Conservation (phyloP, 2,888 invertebrate genomes). For the Nemotelus nigrinus region DNA sequence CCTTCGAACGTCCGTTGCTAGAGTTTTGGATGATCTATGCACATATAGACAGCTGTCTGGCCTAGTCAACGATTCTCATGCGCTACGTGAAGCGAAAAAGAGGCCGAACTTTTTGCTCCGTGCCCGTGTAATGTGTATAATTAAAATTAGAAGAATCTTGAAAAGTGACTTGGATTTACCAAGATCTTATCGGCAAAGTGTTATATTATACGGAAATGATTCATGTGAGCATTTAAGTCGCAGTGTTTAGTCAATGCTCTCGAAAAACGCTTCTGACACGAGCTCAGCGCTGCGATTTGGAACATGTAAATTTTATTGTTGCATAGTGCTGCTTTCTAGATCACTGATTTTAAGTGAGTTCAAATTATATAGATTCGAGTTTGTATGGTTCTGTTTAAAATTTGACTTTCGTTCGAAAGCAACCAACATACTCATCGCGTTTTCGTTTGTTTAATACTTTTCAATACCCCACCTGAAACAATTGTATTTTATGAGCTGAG, state of each 20-base stretch:
- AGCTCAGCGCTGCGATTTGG: not conserved
- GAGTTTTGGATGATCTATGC: not conserved
- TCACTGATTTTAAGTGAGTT: not conserved
- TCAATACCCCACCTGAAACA: not conserved
- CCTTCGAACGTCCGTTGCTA: not conserved
- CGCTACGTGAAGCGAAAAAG: conserved; percentile 1
- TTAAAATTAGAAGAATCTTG: not conserved
- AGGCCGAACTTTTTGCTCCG: not conserved
- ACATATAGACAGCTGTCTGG: not conserved
- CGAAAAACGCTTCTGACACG: conserved; percentile 7
- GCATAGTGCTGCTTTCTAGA: not conserved
- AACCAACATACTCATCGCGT: too few species aligned
- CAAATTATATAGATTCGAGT: too few species aligned
- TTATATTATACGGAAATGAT: conserved; percentile 32
- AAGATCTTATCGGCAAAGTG: conserved; percentile 27
- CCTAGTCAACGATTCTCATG: not conserved
- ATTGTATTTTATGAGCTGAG: not conserved
- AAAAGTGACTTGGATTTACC: not conserved
- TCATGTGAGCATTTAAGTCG: conserved; percentile 22
- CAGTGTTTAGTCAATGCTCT: not conserved
- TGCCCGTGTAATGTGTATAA: not conserved
- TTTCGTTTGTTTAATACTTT: too few species aligned
- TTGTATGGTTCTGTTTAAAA: too few species aligned
- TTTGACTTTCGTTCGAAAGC: too few species aligned
- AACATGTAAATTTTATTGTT: not conserved